Evolutionary conservation across 30 jellyfish, hydroid and myxozoan genomes (phyloP).

Genomic region (Aurelia sp.): DNA sequence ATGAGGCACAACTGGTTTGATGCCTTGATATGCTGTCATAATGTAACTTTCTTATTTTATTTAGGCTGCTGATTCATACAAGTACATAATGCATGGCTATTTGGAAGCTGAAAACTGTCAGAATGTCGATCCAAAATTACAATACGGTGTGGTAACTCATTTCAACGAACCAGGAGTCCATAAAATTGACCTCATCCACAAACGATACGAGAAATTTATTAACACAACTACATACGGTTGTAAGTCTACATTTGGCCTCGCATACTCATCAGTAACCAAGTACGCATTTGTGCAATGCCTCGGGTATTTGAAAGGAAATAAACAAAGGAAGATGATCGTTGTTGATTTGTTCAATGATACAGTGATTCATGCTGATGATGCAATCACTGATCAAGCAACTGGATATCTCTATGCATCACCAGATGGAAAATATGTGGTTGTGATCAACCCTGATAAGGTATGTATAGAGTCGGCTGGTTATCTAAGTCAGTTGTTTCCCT

Average conservation of each 20-base stretch:
- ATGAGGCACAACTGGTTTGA: too few species aligned
- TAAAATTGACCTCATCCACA: constrained; percentile 30
- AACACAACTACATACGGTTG: constrained; percentile 25
- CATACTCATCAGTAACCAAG: constrained; percentile 16
- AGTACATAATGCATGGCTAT: constrained; percentile 42
- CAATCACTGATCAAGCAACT: constrained; percentile 30
- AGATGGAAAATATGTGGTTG: constrained; percentile 41
- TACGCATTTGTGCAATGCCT: constrained; percentile 56
- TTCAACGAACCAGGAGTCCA: constrained; percentile 49
- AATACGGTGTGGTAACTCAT: constrained; percentile 37
- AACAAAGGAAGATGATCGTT: constrained; percentile 4
- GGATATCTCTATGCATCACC: constrained; percentile 48
- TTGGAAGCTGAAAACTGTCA: constrained; percentile 54
- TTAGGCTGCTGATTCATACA: constrained; percentile 44
- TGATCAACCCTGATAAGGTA: constrained; percentile 24
- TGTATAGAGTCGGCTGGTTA: neutral
- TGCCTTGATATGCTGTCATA: too few species aligned
- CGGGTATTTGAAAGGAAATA: constrained; percentile 30
- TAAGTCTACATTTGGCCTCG: constrained; percentile 43
- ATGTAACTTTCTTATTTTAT: neutral
- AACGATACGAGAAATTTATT: constrained; percentile 19
- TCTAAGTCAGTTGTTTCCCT: neutral
- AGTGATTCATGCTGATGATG: constrained; percentile 12
- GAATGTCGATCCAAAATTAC: constrained; percentile 7
- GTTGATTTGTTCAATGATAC: constrained; percentile 22